Conservation (phyloP, 2,113 vertebrate species). For the Dicrurus megarhynchus region DNA sequence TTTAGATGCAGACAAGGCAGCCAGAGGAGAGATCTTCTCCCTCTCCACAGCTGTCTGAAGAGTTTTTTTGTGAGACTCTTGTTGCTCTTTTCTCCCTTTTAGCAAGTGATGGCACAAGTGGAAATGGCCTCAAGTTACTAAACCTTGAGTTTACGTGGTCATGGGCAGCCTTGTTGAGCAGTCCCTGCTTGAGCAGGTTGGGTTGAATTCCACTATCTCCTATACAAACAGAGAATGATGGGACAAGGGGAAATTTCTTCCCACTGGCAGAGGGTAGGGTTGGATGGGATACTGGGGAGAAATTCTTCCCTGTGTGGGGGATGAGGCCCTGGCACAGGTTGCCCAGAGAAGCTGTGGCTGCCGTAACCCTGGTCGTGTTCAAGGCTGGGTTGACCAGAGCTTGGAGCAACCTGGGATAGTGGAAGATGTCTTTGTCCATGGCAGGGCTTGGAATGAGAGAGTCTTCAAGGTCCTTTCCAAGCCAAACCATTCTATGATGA, state of each 20-base stretch:
- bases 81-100: not conserved
- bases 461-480: not conserved
- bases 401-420: not conserved
- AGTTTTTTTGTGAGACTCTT: fast-evolving
- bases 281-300: not conserved
- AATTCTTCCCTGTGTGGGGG: not conserved
- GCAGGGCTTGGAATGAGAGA: no score
- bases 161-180: not conserved
- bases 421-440: not conserved
- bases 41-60: not conserved
- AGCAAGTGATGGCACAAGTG: not conserved
- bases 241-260: not conserved
- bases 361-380: not conserved
- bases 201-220: not conserved
- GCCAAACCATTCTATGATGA: not conserved
- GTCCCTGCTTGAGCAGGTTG: not conserved
- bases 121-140: not conserved
- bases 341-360: not conserved
- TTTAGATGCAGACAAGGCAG: not conserved
- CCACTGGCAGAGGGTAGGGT: no score
- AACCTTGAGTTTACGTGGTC: not conserved
- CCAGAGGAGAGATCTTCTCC: not conserved
- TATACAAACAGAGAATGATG: not conserved
- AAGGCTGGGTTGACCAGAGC: not conserved
- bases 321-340: not conserved